Conservation (phyloP, 1,140 invertebrate genomes). For the Microvelia longipes region DNA sequence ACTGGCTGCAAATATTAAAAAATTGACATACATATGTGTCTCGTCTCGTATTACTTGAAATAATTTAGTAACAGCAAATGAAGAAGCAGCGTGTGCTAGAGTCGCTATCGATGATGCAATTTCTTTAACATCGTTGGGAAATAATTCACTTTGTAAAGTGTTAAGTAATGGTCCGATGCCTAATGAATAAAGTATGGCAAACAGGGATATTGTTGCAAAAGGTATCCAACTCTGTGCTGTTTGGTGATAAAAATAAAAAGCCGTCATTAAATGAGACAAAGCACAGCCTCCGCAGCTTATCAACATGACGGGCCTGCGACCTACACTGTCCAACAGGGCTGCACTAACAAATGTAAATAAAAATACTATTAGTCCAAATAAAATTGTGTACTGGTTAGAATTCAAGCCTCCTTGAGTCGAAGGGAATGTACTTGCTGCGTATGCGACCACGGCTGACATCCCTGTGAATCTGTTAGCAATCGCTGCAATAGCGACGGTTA, state of each 20-base stretch:
- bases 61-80: slow-evolving; percentile 60
- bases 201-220: slow-evolving; percentile 39
- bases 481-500: slow-evolving; percentile 32
- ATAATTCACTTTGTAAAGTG: slow-evolving; percentile 43
- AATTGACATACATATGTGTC: slow-evolving; percentile 51
- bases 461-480: slow-evolving; percentile 16
- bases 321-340: slow-evolving; percentile 32
- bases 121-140: slow-evolving; percentile 43
- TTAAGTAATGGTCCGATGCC: slow-evolving; percentile 43
- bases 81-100: slow-evolving; percentile 29
- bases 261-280: slow-evolving; percentile 30
- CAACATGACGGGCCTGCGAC: slow-evolving; percentile 37
- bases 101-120: slow-evolving; percentile 34
- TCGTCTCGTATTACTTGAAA: slow-evolving; percentile 41
- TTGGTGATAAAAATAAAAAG: slow-evolving; percentile 36
- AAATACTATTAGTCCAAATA: slow-evolving; percentile 22
- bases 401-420: slow-evolving; percentile 9
- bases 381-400: slow-evolving; percentile 16
- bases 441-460: slow-evolving; percentile 20
- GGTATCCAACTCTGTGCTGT: slow-evolving; percentile 32
- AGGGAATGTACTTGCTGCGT: slow-evolving; percentile 26
- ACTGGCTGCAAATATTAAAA: slow-evolving; percentile 60
- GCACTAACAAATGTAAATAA: slow-evolving; percentile 32
- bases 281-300: slow-evolving; percentile 34
- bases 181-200: slow-evolving; percentile 38